These are phyloP conservation scores for Tubulanus polymorphus DNA, from an alignment of 2,888 invertebrate species.

Conservation along the genomic window DNA sequence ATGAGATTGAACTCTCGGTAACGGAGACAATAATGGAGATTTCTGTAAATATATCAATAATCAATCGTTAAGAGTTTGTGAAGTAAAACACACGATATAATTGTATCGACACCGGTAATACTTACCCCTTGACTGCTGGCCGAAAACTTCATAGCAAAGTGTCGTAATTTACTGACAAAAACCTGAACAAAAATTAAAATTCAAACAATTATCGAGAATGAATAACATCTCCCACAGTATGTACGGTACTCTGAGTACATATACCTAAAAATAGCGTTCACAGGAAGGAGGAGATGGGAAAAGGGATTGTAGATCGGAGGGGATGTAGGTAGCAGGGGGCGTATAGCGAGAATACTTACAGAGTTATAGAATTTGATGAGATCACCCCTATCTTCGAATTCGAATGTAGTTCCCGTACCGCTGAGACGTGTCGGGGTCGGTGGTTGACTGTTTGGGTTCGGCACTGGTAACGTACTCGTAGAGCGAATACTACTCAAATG, in stretches of 20 bases:
- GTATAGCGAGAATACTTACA: constrained; percentile 27
- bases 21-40: constrained; percentile 65
- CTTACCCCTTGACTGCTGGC: constrained; percentile 41
- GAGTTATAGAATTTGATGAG: constrained; percentile 90
- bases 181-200: constrained; percentile 50
- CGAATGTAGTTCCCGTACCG: constrained; percentile 56
- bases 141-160: constrained; percentile 69
- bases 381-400: constrained; percentile 68
- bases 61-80: too few relatives aligned
- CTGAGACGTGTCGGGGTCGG: constrained; percentile 61
- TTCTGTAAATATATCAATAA: constrained; percentile 27
- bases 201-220: neutral
- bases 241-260: too few relatives aligned
- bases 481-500: constrained; percentile 50
- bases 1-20: constrained; percentile 64
- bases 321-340: too few relatives aligned
- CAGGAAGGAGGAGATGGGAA: too few relatives aligned
- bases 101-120: too few relatives aligned
- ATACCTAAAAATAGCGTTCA: too few relatives aligned
- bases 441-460: constrained; percentile 56
- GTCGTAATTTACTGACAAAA: constrained; percentile 78
- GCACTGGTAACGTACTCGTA: constrained; percentile 55
- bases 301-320: too few relatives aligned
- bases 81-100: too few relatives aligned
- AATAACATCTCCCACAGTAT: too few relatives aligned